Evolutionary conservation across 1,140 invertebrate genomes (phyloP), one percentile per base, ranked within the genome.

Genomic region (Lordiphosa mommai): DNA sequence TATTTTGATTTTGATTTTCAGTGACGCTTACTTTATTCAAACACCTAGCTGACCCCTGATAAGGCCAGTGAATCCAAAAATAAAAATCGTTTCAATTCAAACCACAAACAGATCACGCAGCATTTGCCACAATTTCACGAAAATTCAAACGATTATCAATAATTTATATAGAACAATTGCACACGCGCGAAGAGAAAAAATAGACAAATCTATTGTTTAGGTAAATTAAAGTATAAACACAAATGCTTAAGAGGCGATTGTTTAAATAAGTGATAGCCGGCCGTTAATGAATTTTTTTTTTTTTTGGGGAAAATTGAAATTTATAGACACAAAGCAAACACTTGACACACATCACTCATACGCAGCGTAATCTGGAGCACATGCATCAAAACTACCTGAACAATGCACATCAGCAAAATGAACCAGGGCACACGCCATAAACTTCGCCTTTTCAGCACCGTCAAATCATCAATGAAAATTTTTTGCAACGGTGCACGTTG

Each of bases 381-480:
- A 7, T 38, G 30, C 10, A 49, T 8, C 60, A 14, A 53, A 10
- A 55, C 17, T 65, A 86, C 82, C 82, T 86, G 80, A 40, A 86
- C 29, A 69, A 72, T 52, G 44, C 71, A 61, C 68, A 86, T 86
- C 61, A 60, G 29, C 36, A 86, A 64, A 32, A 86, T 79, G 38
- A 86, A 86, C 80, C 74, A 86, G 67, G 82, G 82, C 63, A 86
- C 71, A 41, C 67, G 71, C 73, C 80, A 73, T 10, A 59, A 36
- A 2, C 47, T 44, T 53, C 17, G 32, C 17, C 41, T 14, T 29
- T 27, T 33, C 33, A n/a, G 12, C 36, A 37, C 37, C 49, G 58
- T 64, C 68, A 80, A 71, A 55, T 86, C 71, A 65, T 86, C 72
- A 63, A 86, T 80, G 72, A 80, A 80, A 46, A 66, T 72, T 47